phyloP scores from a whole-genome alignment of 2,797 vertebrate species.

The Prunella strophiata region DNA sequence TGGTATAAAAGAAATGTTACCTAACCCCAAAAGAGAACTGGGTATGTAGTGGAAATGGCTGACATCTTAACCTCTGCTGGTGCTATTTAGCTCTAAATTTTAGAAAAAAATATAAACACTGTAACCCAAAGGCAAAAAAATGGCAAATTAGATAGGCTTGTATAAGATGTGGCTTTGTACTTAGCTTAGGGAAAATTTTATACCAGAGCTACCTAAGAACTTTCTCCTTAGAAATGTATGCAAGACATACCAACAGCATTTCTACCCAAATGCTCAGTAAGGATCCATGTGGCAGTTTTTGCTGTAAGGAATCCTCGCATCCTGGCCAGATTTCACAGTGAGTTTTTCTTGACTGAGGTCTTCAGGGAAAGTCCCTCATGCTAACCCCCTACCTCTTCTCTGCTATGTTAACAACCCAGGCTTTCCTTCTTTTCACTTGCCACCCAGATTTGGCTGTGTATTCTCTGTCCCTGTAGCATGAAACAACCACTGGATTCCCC shows the following conservation, averaged over 20 bases:
- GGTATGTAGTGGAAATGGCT: constrained; percentile 6
- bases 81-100: not conserved
- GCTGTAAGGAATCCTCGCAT: not conserved
- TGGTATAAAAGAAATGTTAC: not conserved
- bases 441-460: not conserved
- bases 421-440: not conserved
- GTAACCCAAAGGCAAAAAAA: not conserved
- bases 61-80: not conserved
- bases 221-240: not conserved
- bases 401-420: not conserved
- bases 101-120: not conserved
- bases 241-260: not conserved
- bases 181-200: not conserved
- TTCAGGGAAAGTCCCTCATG: not conserved
- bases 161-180: not conserved
- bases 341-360: not conserved
- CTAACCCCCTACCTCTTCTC: not conserved
- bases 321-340: not conserved
- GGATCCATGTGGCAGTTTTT: not conserved
- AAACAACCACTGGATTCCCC: not conserved
- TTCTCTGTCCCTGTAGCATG: not conserved
- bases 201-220: not conserved
- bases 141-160: not conserved
- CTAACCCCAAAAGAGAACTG: not conserved
- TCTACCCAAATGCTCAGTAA: not conserved